Evolutionary conservation across 2,888 invertebrate genomes (phyloP), one percentile per base, ranked within the genome.

Genomic region (Diadromus collaris): DNA sequence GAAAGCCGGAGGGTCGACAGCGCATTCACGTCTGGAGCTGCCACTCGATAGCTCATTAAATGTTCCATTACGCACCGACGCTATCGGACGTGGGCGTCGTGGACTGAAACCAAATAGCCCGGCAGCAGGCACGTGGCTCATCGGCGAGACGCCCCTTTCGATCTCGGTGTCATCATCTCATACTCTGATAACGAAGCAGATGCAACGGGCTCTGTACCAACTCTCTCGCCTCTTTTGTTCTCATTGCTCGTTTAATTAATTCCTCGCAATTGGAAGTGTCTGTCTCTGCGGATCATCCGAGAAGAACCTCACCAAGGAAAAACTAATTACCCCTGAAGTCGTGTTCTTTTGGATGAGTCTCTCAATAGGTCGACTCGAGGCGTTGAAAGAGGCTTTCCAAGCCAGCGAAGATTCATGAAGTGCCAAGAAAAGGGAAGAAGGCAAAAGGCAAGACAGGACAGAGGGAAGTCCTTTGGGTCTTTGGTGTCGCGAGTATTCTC

Each of bases 51-150:
- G 78, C 76, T 79, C 67, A 75, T 78, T 75, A 80, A 83, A 81
- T 76, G 82, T 84, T 88, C 83, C 85, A 87, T 87, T 85, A 83
- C 81, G 70, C 73, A 64, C 76, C 76, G 78, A 79, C 48, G 68
- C 61, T 86, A 87, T 87, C 85, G 83, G 81, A 84, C 85, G 85
- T 87, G 87, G 86, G 88, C 87, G 87, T 87, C 83, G 83, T 82
- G 79, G 61, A 84, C 82, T 83, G 82, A 84, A 86, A 86, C 81
- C 83, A 81, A 84, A 85, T 70, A 78, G 68, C 68, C 51, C 76
- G 70, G 29, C 80, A 81, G 68, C 75, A 80, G 86, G 85, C 89
- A 89, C 88, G 88, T 90, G 90, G 88, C 89, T 87, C 83, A 83
- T 80, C 69, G 76, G 75, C 81, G 86, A 88, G 87, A 89, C 90